phyloP scores from a whole-genome alignment of 2,888 invertebrate genomes.

The Amphipoea oculea region DNA sequence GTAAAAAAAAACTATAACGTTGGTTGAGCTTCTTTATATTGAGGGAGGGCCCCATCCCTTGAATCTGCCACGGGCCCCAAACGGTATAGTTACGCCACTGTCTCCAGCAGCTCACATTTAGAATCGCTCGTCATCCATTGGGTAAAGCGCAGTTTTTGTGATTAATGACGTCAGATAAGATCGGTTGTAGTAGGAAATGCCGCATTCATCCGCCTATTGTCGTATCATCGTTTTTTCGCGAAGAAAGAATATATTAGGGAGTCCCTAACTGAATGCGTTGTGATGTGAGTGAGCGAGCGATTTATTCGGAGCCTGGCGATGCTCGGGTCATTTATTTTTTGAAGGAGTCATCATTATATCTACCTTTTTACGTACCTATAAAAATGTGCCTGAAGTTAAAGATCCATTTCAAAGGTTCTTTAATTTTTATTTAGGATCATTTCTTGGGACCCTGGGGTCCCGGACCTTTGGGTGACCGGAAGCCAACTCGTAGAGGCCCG shows the following conservation, averaged over 20 bases:
- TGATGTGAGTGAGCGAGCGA: constrained; percentile 29
- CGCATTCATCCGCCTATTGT: constrained; percentile 50
- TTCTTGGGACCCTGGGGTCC: too few relatives aligned
- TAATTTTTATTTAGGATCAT: not conserved
- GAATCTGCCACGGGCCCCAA: too few relatives aligned
- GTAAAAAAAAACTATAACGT: too few relatives aligned
- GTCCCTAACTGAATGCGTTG: constrained; percentile 18
- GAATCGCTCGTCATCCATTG: constrained; percentile 64
- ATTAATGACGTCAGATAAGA: constrained; percentile 69
- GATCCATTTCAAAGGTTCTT: not conserved
- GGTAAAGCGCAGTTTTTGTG: constrained; percentile 70
- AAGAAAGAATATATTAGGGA: constrained; percentile 50
- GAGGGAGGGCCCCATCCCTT: too few relatives aligned
- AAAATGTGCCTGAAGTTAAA: not conserved
- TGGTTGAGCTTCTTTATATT: too few relatives aligned
- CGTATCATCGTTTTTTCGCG: constrained; percentile 43
- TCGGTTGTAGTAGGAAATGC: constrained; percentile 47
- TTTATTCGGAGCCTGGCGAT: constrained; percentile 4
- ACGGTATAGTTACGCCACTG: too few relatives aligned
- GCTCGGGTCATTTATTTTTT: constrained; percentile 20
- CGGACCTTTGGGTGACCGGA: too few relatives aligned
- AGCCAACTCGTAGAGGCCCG: too few relatives aligned
- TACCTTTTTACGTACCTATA: not conserved
- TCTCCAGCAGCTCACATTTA: constrained; percentile 37
- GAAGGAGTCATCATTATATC: not conserved